These are phyloP conservation scores for Carcharodon carcharias DNA, from an alignment of 2,797 vertebrate species.

Conservation along the genomic window DNA sequence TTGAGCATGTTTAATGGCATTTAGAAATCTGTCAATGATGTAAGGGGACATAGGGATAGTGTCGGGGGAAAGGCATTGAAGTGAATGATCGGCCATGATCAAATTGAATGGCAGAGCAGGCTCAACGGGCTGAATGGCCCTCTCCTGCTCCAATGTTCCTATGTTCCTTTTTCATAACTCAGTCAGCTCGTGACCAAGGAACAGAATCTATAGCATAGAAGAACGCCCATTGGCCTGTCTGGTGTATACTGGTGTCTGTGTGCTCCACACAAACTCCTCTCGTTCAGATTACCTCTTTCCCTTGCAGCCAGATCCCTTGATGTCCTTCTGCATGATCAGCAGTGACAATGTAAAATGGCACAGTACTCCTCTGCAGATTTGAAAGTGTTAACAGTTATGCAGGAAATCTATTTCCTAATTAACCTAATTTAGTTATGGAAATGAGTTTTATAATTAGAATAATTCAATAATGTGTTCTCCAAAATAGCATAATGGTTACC, in stretches of 20 bases:
- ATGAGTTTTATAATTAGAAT: slow-evolving; percentile 22
- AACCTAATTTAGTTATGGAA: neutral
- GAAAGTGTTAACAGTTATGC: neutral
- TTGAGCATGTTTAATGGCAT: too few species aligned
- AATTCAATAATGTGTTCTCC: neutral
- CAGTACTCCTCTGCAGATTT: neutral
- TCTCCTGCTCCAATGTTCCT: too few species aligned
- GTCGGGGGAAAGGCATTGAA: too few species aligned
- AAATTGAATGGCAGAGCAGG: too few species aligned
- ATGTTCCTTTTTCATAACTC: too few species aligned
- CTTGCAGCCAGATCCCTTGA: neutral
- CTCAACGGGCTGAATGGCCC: too few species aligned
- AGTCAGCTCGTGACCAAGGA: too few species aligned
- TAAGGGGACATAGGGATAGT: too few species aligned
- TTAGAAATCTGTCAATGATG: too few species aligned
- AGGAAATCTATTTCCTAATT: neutral
- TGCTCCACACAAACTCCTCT: neutral
- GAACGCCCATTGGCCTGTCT: neutral
- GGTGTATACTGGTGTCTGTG: neutral
- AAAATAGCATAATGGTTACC: neutral
- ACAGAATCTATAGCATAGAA: neutral
- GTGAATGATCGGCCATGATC: too few species aligned
- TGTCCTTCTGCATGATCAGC: neutral
- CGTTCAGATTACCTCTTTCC: neutral
- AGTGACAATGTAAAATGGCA: neutral